Percentiles rank a stretch among this genome's conserved stretches.
Evolutionary conservation across 1,140 invertebrate genomes (phyloP).

Genomic region (Parasteatoda tepidariorum): DNA sequence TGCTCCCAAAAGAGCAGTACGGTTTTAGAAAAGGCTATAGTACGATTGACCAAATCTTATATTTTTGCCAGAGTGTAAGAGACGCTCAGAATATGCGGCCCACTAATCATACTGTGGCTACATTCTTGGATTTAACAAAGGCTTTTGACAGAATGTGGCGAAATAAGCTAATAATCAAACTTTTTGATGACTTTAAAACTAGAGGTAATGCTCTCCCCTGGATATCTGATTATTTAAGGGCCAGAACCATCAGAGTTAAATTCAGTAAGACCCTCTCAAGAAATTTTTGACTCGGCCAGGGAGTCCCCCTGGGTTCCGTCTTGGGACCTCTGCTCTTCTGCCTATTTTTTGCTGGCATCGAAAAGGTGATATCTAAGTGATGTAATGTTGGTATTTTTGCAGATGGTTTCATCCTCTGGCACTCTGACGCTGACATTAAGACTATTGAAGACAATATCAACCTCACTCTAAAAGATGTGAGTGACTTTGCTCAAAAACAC

Average conservation of each 20-base stretch:
- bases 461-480: too few species aligned
- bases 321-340: too few species aligned
- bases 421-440: too few species aligned
- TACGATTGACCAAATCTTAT: background rate
- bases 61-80: slow-evolving; percentile 2
- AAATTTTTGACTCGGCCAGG: background rate
- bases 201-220: background rate
- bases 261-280: background rate
- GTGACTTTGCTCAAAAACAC: too few species aligned
- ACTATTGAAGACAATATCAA: too few species aligned
- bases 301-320: background rate
- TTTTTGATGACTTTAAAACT: background rate
- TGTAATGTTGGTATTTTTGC: too few species aligned
- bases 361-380: too few species aligned
- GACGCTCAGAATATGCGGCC: background rate
- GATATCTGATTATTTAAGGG: slow-evolving; percentile 1
- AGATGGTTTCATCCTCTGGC: too few species aligned
- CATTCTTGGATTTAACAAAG: background rate
- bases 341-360: too few species aligned
- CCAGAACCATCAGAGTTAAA: background rate
- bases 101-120: background rate
- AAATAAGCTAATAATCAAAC: background rate
- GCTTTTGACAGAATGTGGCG: background rate
- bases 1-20: slow-evolving; percentile 1
- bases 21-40: background rate